Base-by-base conservation (phyloP, 2,113 vertebrate species). In the Mixornis gularis region DNA sequence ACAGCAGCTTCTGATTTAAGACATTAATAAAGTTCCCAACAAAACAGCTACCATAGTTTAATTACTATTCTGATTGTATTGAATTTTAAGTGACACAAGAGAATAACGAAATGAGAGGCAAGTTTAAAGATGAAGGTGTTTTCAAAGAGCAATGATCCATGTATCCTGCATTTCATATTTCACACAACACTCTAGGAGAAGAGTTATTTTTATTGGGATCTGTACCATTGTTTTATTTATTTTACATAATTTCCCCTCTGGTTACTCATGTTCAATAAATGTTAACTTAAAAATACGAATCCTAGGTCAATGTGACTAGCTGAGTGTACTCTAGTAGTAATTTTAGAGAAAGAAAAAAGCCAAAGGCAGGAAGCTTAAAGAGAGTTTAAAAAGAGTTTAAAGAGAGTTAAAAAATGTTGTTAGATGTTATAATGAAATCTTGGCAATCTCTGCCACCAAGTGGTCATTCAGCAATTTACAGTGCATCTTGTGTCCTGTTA, bases 401-500 rank as follows among this genome's bases (percentile, higher is more conserved):
- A 85, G 17, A 51, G 6, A 38, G 29, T 59, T 74, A 12, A 7
- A 46, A 29, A 68, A 53, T 34, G 12, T 62, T 89, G 17, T 10
- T 71, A 32, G 21, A 20, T 55, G 17, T 55, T 58, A 20, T 3
- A 32, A 77, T 41, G 60, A 92, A 95, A 84, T 60, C 55, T 87
- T 96, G 82, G 69, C 79, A 70, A 55, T 74, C 58, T 81, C 96
- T 96, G 96, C 96, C 97, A 95, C 94, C 97, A 92, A 92, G 97
- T 95, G 97, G 97, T 65, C 18, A 40, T 30, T 86, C 64, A 79
- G 62, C 38, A 90, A 22, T 2, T 5, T 92, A 44, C 96, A 94
- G 1, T 32, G 32, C 22, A 24, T 73, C 25, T 76, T 52, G 30
- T 58, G 25, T 38, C 13, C 58, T 68, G n/a, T 46, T 43, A 17